Evolutionary conservation across 2,888 invertebrate genomes (phyloP).

Genomic region (Apotomis turbidana): DNA sequence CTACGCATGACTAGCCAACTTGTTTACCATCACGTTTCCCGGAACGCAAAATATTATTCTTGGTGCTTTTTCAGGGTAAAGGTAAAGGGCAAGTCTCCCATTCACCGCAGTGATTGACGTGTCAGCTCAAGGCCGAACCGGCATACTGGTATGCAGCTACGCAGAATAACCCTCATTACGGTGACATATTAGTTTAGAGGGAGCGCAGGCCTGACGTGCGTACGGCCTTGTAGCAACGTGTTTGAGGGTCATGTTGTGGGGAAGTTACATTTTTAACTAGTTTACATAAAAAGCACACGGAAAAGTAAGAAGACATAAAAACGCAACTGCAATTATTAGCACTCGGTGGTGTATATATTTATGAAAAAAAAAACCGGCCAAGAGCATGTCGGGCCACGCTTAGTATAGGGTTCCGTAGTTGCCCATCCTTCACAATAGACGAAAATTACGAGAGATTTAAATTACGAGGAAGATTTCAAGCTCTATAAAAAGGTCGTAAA

Average conservation of each 20-base stretch:
- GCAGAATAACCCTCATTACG: not conserved
- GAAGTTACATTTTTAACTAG: not conserved
- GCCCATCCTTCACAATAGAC: too few relatives aligned
- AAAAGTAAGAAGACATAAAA: too few relatives aligned
- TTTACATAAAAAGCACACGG: too few relatives aligned
- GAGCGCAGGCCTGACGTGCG: not conserved
- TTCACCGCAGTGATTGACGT: not conserved
- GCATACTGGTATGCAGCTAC: not conserved
- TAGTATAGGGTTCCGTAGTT: too few relatives aligned
- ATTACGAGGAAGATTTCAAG: too few relatives aligned
- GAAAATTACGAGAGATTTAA: too few relatives aligned
- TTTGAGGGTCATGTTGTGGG: not conserved
- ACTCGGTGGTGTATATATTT: too few relatives aligned
- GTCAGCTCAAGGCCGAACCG: not conserved
- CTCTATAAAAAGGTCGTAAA: too few relatives aligned
- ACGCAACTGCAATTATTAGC: too few relatives aligned
- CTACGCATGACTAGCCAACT: too few relatives aligned
- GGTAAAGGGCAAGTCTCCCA: not conserved
- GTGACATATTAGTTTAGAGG: conserved; percentile 6
- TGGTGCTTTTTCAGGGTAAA: not conserved
- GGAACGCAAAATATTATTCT: not conserved
- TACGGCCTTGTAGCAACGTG: not conserved
- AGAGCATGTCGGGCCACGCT: too few relatives aligned
- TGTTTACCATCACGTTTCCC: not conserved
- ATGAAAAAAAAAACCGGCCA: too few relatives aligned